phyloP scores from a whole-genome alignment of 2,888 invertebrate species.

The Rhagonycha fulva region DNA sequence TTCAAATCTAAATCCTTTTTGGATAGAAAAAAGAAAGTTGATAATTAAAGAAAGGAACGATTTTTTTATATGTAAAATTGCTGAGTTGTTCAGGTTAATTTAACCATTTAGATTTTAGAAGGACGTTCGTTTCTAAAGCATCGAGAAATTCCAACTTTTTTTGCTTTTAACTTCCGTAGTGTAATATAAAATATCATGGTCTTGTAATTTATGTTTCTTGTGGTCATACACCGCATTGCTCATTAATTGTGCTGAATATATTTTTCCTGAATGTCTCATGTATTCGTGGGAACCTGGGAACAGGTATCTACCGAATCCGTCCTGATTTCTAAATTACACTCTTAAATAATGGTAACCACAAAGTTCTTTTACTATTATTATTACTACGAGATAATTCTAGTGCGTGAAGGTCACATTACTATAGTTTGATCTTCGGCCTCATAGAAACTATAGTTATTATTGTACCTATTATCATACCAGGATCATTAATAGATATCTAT shows the following conservation, averaged over 20 bases:
- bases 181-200: neutral
- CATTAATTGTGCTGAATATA: neutral
- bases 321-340: neutral
- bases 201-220: neutral
- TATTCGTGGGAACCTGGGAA: neutral
- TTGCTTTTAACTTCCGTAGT: neutral
- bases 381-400: neutral
- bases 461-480: no score
- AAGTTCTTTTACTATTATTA: neutral
- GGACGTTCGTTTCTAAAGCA: neutral
- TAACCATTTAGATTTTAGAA: neutral
- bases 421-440: no score
- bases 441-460: no score
- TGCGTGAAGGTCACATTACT: neutral
- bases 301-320: neutral
- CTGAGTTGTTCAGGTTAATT: neutral
- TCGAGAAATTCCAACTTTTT: neutral
- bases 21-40: neutral
- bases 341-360: neutral
- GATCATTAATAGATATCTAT: no score
- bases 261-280: neutral
- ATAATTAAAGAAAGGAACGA: neutral
- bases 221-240: neutral
- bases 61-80: neutral
- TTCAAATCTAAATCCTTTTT: neutral